A percentile compares a stretch with the other conserved stretches of the same genome.
These are phyloP conservation scores for Pitangus sulphuratus DNA, from an alignment of 2,797 vertebrate species.

Conservation along the genomic window DNA sequence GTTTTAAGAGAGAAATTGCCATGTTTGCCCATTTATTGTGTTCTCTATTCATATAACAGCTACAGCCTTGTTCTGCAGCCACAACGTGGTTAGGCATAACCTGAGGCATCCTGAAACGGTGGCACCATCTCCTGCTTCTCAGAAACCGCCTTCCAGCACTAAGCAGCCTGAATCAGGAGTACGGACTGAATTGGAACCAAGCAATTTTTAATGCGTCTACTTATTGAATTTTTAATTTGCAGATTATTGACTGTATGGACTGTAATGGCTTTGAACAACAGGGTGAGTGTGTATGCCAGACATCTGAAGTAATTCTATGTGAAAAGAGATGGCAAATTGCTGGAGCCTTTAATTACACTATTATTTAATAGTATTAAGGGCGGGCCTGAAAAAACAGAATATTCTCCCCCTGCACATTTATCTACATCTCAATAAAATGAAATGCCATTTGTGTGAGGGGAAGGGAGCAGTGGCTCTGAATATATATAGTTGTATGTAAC, in stretches of 20 bases:
- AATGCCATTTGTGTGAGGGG: not conserved
- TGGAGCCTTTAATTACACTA: conserved; percentile 66
- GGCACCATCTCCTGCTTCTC: conserved; percentile 17
- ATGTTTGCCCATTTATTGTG: not conserved
- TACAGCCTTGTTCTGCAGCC: not conserved
- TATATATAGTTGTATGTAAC: not conserved
- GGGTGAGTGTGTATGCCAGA: conserved; percentile 40
- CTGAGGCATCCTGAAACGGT: conserved; percentile 14
- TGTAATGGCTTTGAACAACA: conserved; percentile 73
- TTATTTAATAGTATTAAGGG: conserved; percentile 69
- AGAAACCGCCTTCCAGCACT: conserved; percentile 10
- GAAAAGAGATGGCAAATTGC: conserved; percentile 63
- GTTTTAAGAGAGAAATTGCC: not conserved
- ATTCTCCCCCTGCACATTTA: conserved; percentile 6
- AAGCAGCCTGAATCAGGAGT: not conserved
- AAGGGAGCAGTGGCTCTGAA: not conserved
- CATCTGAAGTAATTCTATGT: conserved; percentile 66
- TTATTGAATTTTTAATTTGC: conserved; percentile 82
- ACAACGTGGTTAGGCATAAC: fast-evolving
- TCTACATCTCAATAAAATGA: conserved; percentile 50
- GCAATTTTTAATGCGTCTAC: conserved; percentile 64
- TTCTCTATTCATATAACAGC: not conserved
- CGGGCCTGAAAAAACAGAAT: conserved; percentile 27
- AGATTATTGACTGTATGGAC: conserved; percentile 76
- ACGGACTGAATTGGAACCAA: conserved; percentile 52